These are phyloP conservation scores for Hylia prasina DNA, from an alignment of 2,113 vertebrate species.

Conservation along the genomic window DNA sequence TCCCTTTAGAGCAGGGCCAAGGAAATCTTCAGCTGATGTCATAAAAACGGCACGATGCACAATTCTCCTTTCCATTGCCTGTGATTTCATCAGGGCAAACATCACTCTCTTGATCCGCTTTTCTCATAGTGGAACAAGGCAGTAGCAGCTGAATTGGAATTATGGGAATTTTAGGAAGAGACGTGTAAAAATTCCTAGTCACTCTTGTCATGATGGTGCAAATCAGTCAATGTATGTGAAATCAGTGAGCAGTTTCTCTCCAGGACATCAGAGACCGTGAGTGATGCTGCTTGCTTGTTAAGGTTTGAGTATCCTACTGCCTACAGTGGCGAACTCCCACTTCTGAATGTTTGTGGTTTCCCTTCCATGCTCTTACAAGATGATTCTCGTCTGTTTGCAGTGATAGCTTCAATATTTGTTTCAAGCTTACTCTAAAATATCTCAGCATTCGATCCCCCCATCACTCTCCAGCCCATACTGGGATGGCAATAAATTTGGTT, in stretches of 20 bases:
- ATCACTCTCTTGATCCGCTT: rapidly evolving
- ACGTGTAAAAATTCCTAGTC: neutral
- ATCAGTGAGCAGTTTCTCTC: neutral
- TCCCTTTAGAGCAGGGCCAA: neutral
- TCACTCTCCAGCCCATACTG: neutral
- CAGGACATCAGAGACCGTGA: neutral
- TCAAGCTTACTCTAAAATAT: neutral
- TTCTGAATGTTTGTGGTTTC: neutral
- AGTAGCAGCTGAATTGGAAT: neutral
- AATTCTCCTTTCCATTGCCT: neutral
- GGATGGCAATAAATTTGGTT: neutral
- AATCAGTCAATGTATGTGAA: neutral
- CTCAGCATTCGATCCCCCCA: rapidly evolving
- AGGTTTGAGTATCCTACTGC: neutral
- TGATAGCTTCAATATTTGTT: neutral
- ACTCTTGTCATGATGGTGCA: neutral
- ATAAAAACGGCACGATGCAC: neutral
- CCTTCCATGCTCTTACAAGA: neutral
- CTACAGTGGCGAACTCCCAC: neutral
- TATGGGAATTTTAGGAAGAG: neutral
- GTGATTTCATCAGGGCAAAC: neutral
- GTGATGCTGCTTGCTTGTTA: neutral
- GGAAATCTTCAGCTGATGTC: neutral
- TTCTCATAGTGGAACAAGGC: neutral
- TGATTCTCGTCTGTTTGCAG: neutral